Evolutionary conservation across 2,797 vertebrate species (phyloP).

Genomic region (Jordanella pulchra): DNA sequence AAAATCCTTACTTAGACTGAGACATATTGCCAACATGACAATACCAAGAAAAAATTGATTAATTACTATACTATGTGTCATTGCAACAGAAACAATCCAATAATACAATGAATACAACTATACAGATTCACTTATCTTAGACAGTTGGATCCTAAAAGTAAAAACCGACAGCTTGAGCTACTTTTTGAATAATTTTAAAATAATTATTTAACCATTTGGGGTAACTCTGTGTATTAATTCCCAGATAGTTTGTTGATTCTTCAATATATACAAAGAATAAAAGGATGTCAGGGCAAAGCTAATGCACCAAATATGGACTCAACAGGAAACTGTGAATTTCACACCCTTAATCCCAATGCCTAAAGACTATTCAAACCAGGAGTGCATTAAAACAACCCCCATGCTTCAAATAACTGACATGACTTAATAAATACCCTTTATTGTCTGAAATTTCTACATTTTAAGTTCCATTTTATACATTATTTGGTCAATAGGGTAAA

Average conservation of each 20-base stretch:
- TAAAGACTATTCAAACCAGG: not conserved
- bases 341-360: not conserved
- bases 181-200: not conserved
- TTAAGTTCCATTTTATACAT: not conserved
- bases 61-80: not conserved
- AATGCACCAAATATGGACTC: not conserved
- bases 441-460: too few species aligned
- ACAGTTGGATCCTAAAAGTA: not conserved
- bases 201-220: not conserved
- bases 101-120: not conserved
- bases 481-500: not conserved
- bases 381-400: not conserved
- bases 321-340: not conserved
- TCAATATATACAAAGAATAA: not conserved
- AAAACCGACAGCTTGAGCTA: not conserved
- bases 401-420: not conserved
- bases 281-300: not conserved
- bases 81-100: not conserved
- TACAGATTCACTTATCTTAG: not conserved
- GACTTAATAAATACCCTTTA: not conserved
- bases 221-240: not conserved
- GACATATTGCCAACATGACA: too few species aligned
- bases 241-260: not conserved
- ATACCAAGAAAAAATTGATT: too few species aligned
- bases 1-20: too few species aligned